Conservation (phyloP, 2,888 invertebrate species). For the Parnassius mnemosyne region DNA sequence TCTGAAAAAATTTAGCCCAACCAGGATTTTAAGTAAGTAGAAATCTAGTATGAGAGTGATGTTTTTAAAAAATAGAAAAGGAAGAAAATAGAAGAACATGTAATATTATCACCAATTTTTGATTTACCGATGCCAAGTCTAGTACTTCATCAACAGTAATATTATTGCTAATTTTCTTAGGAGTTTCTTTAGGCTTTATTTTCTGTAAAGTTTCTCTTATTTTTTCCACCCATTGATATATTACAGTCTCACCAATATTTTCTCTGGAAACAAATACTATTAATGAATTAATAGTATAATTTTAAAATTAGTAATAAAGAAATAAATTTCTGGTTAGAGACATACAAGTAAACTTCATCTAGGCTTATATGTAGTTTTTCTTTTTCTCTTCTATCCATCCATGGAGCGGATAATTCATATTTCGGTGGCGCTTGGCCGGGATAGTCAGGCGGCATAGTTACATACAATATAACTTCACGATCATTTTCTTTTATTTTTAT, state of each 20-base stretch:
- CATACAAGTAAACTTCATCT: conserved; percentile 80
- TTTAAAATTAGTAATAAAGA: neutral
- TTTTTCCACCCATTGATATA: conserved; percentile 88
- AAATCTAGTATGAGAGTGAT: too few relatives aligned
- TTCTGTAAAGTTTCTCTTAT: conserved; percentile 81
- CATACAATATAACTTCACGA: conserved; percentile 79
- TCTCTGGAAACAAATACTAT: conserved; percentile 71
- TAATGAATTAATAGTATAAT: too few relatives aligned
- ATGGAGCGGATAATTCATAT: conserved; percentile 86
- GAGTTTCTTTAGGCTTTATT: conserved; percentile 46
- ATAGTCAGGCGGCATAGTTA: conserved; percentile 84
- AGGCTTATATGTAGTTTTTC: conserved; percentile 76
- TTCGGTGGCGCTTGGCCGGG: conserved; percentile 83
- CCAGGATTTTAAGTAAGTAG: too few relatives aligned
- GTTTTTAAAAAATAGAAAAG: too few relatives aligned
- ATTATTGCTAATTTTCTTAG: conserved; percentile 30
- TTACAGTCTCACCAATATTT: conserved; percentile 84
- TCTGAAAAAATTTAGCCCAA: too few relatives aligned
- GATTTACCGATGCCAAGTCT: conserved; percentile 49
- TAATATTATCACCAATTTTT: too few relatives aligned
- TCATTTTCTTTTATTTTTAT: conserved; percentile 77
- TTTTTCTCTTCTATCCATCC: conserved; percentile 82
- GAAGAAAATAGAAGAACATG: too few relatives aligned
- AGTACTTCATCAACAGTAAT: conserved; percentile 42
- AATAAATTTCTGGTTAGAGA: neutral